Evolutionary conservation across 2,797 vertebrate species (phyloP).

Genomic region (Ambastaia sidthimunki): DNA sequence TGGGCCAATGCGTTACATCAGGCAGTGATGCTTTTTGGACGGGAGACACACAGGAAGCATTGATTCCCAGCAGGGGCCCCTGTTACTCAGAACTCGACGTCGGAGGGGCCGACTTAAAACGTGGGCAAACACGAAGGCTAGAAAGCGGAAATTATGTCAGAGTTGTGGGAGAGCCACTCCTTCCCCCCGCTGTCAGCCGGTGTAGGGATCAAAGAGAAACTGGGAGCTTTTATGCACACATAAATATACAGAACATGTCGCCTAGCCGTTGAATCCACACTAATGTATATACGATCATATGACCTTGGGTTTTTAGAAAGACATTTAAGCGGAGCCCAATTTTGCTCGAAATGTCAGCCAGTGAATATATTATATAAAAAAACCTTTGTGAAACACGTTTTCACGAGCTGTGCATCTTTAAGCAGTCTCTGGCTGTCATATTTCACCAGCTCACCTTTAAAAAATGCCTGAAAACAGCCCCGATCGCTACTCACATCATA

Average conservation of each 20-base stretch:
- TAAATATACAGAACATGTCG: constrained; percentile 37
- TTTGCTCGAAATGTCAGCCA: constrained; percentile 43
- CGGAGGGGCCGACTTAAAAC: constrained; percentile 21
- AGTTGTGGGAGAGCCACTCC: constrained; percentile 33
- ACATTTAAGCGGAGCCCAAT: constrained; percentile 25
- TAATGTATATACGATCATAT: constrained; percentile 2
- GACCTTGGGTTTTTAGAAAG: constrained; percentile 47
- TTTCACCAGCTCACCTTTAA: constrained; percentile 29
- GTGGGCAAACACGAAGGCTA: constrained; percentile 44
- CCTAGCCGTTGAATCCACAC: constrained; percentile 31
- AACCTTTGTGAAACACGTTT: constrained; percentile 38
- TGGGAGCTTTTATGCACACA: constrained; percentile 26
- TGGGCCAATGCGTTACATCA: constrained; percentile 47
- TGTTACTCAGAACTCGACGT: constrained; percentile 40
- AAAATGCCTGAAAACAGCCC: constrained; percentile 3
- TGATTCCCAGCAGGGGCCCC: constrained; percentile 18
- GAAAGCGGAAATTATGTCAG: constrained; percentile 46
- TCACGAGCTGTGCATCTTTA: constrained; percentile 36
- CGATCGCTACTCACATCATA: background rate
- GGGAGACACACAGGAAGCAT: constrained; percentile 37
- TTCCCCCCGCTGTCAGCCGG: constrained; percentile 15
- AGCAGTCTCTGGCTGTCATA: constrained; percentile 23
- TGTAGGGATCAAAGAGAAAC: constrained; percentile 35
- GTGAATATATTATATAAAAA: constrained; percentile 46
- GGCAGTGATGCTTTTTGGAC: constrained; percentile 48